Conservation (phyloP, 2,113 vertebrate species). For the Myotis yumanensis region DNA sequence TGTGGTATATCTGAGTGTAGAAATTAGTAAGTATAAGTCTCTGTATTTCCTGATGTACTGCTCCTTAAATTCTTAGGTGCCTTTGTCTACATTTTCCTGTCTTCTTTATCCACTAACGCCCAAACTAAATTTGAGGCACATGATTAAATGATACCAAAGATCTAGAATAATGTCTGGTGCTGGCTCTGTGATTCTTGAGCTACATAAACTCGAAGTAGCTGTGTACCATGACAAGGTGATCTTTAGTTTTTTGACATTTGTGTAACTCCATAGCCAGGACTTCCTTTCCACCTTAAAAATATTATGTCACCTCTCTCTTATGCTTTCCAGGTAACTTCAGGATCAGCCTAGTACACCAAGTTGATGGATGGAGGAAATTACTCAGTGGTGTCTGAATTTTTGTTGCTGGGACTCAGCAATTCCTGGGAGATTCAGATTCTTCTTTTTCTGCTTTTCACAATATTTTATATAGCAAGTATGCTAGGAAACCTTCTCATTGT, state of each 20-base stretch:
- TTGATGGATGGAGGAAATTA: slow-evolving; percentile 61
- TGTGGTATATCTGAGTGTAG: background rate
- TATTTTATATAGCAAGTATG: slow-evolving; percentile 61
- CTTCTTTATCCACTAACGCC: background rate
- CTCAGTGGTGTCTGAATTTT: slow-evolving; percentile 57
- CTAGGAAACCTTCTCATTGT: slow-evolving; percentile 68
- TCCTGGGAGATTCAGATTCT: slow-evolving; percentile 69
- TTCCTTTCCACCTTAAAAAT: background rate
- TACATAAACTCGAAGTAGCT: background rate
- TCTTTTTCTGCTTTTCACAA: slow-evolving; percentile 63
- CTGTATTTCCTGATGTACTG: background rate
- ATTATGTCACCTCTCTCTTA: background rate
- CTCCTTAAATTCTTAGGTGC: background rate
- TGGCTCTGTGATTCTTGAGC: background rate
- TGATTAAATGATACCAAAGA: background rate
- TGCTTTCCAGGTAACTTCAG: background rate
- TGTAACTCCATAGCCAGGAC: background rate
- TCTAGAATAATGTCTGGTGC: background rate
- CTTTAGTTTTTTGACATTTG: background rate
- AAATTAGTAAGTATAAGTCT: background rate
- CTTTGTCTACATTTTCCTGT: background rate
- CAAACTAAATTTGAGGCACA: background rate
- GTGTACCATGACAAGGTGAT: background rate
- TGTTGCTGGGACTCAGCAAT: slow-evolving; percentile 63
- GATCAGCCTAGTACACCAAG: background rate